Evolutionary conservation across 2,888 invertebrate genomes (phyloP).

Genomic region (Lapara coniferarum): DNA sequence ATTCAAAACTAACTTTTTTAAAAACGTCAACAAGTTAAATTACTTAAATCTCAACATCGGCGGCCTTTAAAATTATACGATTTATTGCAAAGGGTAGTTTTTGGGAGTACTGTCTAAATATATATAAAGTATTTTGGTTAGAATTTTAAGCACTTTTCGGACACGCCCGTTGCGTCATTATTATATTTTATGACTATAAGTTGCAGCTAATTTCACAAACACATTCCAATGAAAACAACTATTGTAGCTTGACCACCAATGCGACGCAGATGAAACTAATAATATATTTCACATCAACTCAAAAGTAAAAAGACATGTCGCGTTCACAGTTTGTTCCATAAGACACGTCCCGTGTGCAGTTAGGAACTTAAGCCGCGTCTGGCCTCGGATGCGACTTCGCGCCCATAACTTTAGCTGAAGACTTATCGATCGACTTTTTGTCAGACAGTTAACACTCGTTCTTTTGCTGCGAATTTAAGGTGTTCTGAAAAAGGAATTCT

Average conservation of each 20-base stretch:
- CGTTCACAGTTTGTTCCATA: conserved; percentile 11
- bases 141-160: too few species aligned
- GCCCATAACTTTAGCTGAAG: conserved; percentile 17
- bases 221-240: background rate
- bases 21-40: too few species aligned
- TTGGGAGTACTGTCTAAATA: too few species aligned
- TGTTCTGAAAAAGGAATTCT: background rate
- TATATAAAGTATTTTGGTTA: too few species aligned
- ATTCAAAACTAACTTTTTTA: too few species aligned
- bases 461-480: background rate
- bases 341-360: conserved; percentile 8
- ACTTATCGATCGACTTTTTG: conserved; percentile 14
- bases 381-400: conserved; percentile 10
- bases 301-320: conserved; percentile 4
- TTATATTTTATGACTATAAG: too few species aligned
- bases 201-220: background rate
- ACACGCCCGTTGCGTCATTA: too few species aligned
- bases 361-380: conserved; percentile 17
- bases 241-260: background rate
- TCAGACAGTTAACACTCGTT: background rate
- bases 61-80: too few species aligned
- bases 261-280: too few species aligned
- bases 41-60: too few species aligned
- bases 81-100: too few species aligned
- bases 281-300: too few species aligned